These are phyloP conservation scores for Apodemia hepburni DNA, from an alignment of 2,888 invertebrate species.

Conservation along the genomic window DNA sequence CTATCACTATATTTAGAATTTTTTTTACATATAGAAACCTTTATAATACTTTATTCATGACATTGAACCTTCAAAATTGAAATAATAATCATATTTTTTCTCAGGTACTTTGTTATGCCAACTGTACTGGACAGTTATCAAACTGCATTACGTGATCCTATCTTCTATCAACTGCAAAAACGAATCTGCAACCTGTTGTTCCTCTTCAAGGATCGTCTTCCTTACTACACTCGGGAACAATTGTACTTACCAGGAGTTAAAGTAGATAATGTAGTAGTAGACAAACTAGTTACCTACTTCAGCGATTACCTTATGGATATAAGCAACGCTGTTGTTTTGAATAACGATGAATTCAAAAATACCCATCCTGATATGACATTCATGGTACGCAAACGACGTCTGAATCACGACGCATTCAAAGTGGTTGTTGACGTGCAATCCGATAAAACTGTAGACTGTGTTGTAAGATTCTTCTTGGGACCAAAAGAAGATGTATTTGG, in stretches of 20 bases:
- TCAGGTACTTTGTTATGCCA: conserved; percentile 73
- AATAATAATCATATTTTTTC: conserved; percentile 31
- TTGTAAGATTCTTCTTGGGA: conserved; percentile 85
- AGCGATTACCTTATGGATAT: conserved; percentile 84
- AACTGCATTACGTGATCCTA: conserved; percentile 86
- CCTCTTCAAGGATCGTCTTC: conserved; percentile 80
- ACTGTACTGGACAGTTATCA: conserved; percentile 81
- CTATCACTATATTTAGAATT: too few relatives aligned
- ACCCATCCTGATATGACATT: conserved; percentile 68
- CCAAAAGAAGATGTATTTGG: conserved; percentile 83
- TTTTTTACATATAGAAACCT: too few relatives aligned
- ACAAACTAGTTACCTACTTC: conserved; percentile 84
- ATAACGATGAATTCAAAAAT: conserved; percentile 67
- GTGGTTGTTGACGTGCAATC: conserved; percentile 78
- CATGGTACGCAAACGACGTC: conserved; percentile 79
- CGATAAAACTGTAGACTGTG: conserved; percentile 77
- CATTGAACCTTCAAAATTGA: too few relatives aligned
- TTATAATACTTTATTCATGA: too few relatives aligned
- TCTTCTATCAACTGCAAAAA: conserved; percentile 85
- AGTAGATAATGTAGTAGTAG: conserved; percentile 81
- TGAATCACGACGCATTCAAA: conserved; percentile 83
- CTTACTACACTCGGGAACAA: conserved; percentile 81
- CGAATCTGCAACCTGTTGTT: conserved; percentile 77
- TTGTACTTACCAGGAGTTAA: conserved; percentile 82
- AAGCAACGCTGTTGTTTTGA: conserved; percentile 77